These are phyloP conservation scores for Nephrotoma flavescens DNA, from an alignment of 2,888 invertebrate genomes.

Conservation along the genomic window DNA sequence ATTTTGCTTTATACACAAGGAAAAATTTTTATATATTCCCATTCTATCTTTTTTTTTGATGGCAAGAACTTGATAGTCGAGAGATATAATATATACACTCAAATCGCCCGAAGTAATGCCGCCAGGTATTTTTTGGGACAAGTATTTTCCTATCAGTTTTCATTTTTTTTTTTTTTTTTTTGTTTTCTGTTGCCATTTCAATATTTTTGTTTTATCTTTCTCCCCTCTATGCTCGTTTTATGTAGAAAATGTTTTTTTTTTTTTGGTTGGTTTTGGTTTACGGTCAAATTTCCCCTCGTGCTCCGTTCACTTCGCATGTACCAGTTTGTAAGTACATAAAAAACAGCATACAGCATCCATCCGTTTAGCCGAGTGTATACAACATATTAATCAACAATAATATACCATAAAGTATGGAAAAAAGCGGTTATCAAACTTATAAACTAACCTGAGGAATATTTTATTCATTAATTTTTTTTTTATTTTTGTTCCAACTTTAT, in stretches of 20 bases:
- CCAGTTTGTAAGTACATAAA: not conserved
- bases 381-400: conserved; percentile 1
- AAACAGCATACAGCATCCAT: not conserved
- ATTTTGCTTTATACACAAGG: not conserved
- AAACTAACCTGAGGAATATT: conserved; percentile 3
- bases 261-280: not conserved
- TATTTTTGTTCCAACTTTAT: not conserved
- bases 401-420: not conserved
- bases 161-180: not conserved
- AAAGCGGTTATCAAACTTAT: conserved; percentile 4
- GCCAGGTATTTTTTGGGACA: not conserved
- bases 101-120: not conserved
- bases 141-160: not conserved
- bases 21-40: not conserved
- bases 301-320: not conserved
- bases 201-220: not conserved
- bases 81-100: not conserved
- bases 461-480: not conserved
- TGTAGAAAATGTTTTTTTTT: not conserved
- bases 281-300: not conserved
- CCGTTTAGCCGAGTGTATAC: not conserved
- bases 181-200: not conserved
- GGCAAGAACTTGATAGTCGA: conserved; percentile 1
- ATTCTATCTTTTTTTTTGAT: not conserved
- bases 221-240: not conserved